Base-by-base conservation (phyloP, 2,888 invertebrate species). In the Spodoptera picta region DNA sequence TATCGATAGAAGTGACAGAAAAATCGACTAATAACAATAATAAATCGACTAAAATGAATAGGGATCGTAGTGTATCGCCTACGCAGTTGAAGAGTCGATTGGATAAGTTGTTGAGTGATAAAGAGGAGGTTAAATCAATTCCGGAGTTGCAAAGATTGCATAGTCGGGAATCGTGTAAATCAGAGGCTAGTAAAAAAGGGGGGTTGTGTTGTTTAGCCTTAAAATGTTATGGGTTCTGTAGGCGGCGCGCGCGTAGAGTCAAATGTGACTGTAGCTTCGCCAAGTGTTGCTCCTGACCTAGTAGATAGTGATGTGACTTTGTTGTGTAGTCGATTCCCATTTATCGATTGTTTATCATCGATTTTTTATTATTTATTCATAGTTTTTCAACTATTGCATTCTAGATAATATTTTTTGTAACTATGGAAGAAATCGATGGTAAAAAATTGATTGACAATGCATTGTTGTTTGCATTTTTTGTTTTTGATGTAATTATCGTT, bases 11-110 rank as follows among this genome's bases (percentile, higher is more conserved):
- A 69, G 83, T 91, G 5, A 79, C 83, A 47, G 90, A 93, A 53
- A 51, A 87, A 46, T 50, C 76, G 14, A 59, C 31, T 49, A 65
- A 84, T 36, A 36, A 36, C 36, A 36, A 36, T 36, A 36, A 36
- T 43, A 85, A 81, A 80, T 62, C 84, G 36, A 85, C 80, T 56
- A 90, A 89, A 63, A 47, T 87, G 0, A 84, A 73, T 62, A 82
- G 87, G 27, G 92, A 93, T 69, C 87, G 92, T 0, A 93, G 95
- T 51, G 96, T 97, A 0, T 96, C 96, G 0, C 96, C 97, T 0
- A 92, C 95, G 3, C 96, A 96, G 75, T 88, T 97, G 11, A 96
- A 96, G 83, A 95, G 91, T 77, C 92, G 96, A 71, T 83, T 97
- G 68, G 96, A 95, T 75, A 95, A 95, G 69, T 71, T 94, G 1